Evolutionary conservation across 2,113 vertebrate species (phyloP), one percentile per base, ranked within the genome.

Genomic region (Danio rerio): DNA sequence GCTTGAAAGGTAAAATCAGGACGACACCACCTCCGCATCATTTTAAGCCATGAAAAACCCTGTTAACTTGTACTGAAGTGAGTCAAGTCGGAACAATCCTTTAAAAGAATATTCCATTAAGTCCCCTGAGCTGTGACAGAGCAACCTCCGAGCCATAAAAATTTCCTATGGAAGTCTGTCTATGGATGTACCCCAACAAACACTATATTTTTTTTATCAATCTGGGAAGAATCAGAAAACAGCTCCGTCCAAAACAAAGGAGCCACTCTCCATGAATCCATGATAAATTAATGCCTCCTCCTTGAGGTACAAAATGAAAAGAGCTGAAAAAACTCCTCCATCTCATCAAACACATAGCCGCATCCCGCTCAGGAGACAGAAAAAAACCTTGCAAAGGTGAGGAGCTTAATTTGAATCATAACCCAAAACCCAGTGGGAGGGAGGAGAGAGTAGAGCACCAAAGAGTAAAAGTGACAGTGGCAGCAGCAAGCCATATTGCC

Each of bases 401-500:
- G 71, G 61, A 42, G 81, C 75, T 74, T 68, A 59, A 83, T 78
- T 77, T 83, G 45, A 83, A 76, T 86, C 50, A 66, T 40, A 61
- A 43, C 65, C 56, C 73, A 58, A 73, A 71, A 45, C 61, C 77
- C 84, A 61, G 52, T 69, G 76, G 84, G 81, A 82, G 52, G 59
- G 10, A 31, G 65, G 31, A 65, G 56, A 66, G 83, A 63, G 50
- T 40, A 69, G 56, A 63, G 74, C 49, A 65, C 42, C 59, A 73
- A 79, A 83, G 21, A 81, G 74, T 73, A 78, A 59, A 74, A 70
- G 52, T 73, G 75, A 59, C 74, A 82, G 80, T 21, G 71, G 47
- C 74, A 82, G 59, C 68, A 61, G 73, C 72, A n/a, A 58, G 75
- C 74, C 52, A 84, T 80, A 84, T 74, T 84, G 58, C 70, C 79